Percentiles rank a stretch among this genome's conserved stretches.
phyloP scores from a whole-genome alignment of 2,113 vertebrate genomes.

The Syngnathus floridae region DNA sequence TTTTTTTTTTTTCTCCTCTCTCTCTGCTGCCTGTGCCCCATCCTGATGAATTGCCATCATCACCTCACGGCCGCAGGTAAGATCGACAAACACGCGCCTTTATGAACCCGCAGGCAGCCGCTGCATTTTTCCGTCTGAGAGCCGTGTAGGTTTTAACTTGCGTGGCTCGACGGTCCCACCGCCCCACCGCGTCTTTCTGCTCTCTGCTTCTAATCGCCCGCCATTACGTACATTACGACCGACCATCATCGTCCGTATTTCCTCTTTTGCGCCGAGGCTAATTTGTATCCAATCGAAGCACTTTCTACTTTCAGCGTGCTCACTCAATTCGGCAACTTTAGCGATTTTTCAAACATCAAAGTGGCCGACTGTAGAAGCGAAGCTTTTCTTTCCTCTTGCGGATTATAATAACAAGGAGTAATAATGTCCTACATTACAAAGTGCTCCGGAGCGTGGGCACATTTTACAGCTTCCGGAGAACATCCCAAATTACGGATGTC shows the following conservation, averaged over 20 bases:
- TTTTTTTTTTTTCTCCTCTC: slow-evolving; percentile 11
- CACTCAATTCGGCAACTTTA: no score
- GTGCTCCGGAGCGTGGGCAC: slow-evolving; percentile 25
- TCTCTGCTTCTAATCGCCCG: slow-evolving; percentile 29
- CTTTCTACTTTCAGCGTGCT: neutral
- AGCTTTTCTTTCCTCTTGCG: neutral
- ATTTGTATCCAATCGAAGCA: neutral
- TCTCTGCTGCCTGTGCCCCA: slow-evolving; percentile 7
- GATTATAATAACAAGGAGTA: slow-evolving; percentile 12
- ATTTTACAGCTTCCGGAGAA: slow-evolving; percentile 38
- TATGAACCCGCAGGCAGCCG: neutral
- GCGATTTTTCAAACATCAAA: neutral
- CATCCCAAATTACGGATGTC: slow-evolving; percentile 55
- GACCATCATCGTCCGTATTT: slow-evolving; percentile 8
- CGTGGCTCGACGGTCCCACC: neutral
- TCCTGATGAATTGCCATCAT: slow-evolving; percentile 22
- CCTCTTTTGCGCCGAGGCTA: slow-evolving; percentile 14
- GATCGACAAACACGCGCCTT: slow-evolving; percentile 16
- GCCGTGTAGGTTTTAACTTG: neutral
- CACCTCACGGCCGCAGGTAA: slow-evolving; percentile 50
- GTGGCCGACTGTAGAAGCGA: neutral
- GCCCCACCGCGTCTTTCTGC: slow-evolving; percentile 9
- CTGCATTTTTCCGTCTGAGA: neutral
- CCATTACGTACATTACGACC: slow-evolving; percentile 24
- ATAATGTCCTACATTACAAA: slow-evolving; percentile 15